phyloP scores from a whole-genome alignment of 2,797 vertebrate genomes.

The Leptoclinus maculatus region DNA sequence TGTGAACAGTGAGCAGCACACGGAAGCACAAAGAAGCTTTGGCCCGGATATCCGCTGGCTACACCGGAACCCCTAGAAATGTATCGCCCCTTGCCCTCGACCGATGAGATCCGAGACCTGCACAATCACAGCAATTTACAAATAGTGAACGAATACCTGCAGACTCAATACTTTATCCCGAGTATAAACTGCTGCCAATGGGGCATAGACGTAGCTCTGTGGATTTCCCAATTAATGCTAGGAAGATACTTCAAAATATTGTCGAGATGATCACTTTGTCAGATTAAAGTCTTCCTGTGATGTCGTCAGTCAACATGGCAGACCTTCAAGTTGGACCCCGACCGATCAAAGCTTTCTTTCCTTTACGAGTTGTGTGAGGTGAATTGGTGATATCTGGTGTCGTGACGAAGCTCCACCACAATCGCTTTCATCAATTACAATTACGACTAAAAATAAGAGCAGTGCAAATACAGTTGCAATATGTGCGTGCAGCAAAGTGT shows the following conservation, averaged over 20 bases:
- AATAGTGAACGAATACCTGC: conserved; percentile 29
- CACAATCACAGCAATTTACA: conserved; percentile 6
- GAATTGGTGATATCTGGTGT: background rate
- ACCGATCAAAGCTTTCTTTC: too few species aligned
- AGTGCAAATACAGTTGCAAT: background rate
- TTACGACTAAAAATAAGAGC: background rate
- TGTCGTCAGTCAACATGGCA: too few species aligned
- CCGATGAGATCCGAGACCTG: too few species aligned
- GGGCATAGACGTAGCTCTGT: background rate
- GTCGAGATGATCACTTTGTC: background rate
- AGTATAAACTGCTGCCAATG: conserved; percentile 20
- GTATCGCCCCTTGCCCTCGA: too few species aligned
- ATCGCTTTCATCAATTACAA: conserved; percentile 22
- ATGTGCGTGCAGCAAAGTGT: too few species aligned
- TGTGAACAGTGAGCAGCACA: too few species aligned
- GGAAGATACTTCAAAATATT: background rate
- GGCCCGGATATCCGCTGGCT: too few species aligned
- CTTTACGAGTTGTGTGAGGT: too few species aligned
- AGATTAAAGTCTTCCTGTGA: too few species aligned
- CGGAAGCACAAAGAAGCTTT: too few species aligned
- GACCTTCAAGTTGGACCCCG: too few species aligned
- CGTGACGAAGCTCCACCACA: background rate
- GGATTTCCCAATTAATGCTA: conserved; percentile 8
- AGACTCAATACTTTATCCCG: conserved; percentile 17
- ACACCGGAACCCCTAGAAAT: too few species aligned